These are phyloP conservation scores for Euthynnus affinis DNA, from an alignment of 2,797 vertebrate species.

Conservation along the genomic window DNA sequence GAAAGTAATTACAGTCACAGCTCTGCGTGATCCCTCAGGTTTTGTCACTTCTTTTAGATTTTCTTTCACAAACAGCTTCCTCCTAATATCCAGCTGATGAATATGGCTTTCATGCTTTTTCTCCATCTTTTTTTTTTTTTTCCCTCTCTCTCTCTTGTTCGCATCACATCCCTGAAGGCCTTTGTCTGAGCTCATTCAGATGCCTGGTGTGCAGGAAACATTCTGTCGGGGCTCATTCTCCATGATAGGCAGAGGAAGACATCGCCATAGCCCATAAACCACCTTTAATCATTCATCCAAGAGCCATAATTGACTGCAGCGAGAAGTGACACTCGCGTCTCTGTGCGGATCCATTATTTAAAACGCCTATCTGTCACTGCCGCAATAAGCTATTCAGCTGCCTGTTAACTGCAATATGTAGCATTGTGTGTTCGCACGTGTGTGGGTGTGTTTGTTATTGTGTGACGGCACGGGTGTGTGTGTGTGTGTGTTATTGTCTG, in stretches of 20 bases:
- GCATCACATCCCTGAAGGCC: constrained; percentile 46
- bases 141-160: no score
- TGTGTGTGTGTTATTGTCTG: constrained; percentile 15
- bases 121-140: background rate
- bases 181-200: constrained; percentile 53
- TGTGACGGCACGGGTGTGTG: constrained; percentile 3
- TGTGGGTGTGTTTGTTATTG: constrained; percentile 36
- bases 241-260: constrained; percentile 52
- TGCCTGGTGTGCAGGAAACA: constrained; percentile 54
- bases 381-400: constrained; percentile 54
- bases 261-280: constrained; percentile 58
- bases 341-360: constrained; percentile 69
- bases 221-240: constrained; percentile 37
- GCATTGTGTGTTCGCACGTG: constrained; percentile 40
- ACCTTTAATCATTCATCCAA: constrained; percentile 72
- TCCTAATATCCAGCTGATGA: constrained; percentile 40
- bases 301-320: constrained; percentile 68
- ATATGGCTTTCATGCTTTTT: constrained; percentile 41
- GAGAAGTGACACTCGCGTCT: constrained; percentile 68
- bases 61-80: constrained; percentile 40
- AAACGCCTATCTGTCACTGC: constrained; percentile 63
- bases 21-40: constrained; percentile 18
- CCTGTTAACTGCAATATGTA: constrained; percentile 53
- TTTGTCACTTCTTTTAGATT: constrained; percentile 17
- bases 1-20: constrained; percentile 17